Conservation (phyloP, 2,797 vertebrate genomes). For the Scolopax rusticola region DNA sequence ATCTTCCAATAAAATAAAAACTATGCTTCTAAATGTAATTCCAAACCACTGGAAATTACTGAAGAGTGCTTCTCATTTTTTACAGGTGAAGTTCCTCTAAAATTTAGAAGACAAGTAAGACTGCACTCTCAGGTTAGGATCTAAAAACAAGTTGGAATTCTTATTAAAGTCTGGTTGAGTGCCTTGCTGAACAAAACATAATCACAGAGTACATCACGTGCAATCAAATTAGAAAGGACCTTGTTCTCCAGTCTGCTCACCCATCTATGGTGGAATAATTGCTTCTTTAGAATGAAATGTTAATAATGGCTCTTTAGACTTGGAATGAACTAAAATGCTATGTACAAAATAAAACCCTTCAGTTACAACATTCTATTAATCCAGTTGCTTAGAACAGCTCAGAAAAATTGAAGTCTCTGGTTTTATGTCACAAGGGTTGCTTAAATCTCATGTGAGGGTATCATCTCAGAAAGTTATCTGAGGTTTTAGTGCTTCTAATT, state of each 20-base stretch:
- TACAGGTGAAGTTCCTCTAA: neutral
- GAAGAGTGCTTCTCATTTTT: neutral
- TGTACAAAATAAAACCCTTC: neutral
- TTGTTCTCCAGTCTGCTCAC: slow-evolving; percentile 2
- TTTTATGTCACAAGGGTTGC: neutral
- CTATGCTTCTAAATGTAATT: neutral
- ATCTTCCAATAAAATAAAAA: neutral
- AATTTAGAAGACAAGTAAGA: neutral
- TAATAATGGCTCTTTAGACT: neutral
- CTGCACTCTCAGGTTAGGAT: neutral
- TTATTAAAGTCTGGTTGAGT: neutral
- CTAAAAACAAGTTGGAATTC: neutral
- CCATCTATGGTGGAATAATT: slow-evolving; percentile 23
- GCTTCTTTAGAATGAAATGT: slow-evolving; percentile 17
- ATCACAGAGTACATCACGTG: neutral
- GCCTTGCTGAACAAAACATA: neutral
- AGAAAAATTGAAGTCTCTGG: neutral
- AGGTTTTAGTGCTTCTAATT: neutral
- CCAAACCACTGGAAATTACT: neutral
- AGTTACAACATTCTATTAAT: neutral
- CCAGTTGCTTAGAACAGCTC: neutral
- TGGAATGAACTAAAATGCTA: neutral
- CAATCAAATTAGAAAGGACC: neutral
- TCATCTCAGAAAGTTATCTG: neutral
- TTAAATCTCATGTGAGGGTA: neutral